phyloP scores from a whole-genome alignment of 1,140 invertebrate genomes.

The Chlorops oryzae region DNA sequence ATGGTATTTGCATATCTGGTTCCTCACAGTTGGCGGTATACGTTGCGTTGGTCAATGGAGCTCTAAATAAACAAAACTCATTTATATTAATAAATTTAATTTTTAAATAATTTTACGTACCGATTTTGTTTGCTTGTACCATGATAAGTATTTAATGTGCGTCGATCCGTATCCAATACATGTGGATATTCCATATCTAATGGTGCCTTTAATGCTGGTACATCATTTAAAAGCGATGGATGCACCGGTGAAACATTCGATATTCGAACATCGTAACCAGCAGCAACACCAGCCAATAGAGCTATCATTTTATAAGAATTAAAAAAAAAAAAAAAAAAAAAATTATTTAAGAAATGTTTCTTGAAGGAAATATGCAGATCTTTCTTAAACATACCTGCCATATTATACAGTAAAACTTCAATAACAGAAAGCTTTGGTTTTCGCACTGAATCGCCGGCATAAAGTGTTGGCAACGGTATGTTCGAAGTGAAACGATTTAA shows the following conservation, averaged over 20 bases:
- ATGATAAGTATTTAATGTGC: conserved; percentile 84
- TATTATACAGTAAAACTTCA: conserved; percentile 81
- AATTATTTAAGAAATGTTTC: too few species aligned
- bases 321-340: too few species aligned
- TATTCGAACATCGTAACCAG: conserved; percentile 84
- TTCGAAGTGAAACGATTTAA: conserved; percentile 50
- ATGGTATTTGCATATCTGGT: conserved; percentile 15
- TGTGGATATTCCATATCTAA: conserved; percentile 48
- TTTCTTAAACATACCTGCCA: too few species aligned
- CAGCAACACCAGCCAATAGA: conserved; percentile 78
- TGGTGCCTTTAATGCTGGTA: conserved; percentile 38
- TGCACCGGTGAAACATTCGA: conserved; percentile 79
- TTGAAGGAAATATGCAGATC: too few species aligned
- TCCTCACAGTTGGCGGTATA: too few species aligned
- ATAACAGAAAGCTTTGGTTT: conserved; percentile 70
- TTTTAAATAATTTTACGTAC: conserved; percentile 12
- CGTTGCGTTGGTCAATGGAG: conserved; percentile 7
- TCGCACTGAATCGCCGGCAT: conserved; percentile 55
- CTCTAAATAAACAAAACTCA: too few species aligned
- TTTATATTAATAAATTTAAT: not conserved
- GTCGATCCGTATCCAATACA: conserved; percentile 44
- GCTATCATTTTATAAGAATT: too few species aligned
- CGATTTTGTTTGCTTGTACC: conserved; percentile 65
- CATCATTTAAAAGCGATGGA: conserved; percentile 56
- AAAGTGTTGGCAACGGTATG: conserved; percentile 69